Evolutionary conservation across 1,140 invertebrate species (phyloP), one percentile per base, ranked within the genome.

Genomic region (Hormaphis cornu): DNA sequence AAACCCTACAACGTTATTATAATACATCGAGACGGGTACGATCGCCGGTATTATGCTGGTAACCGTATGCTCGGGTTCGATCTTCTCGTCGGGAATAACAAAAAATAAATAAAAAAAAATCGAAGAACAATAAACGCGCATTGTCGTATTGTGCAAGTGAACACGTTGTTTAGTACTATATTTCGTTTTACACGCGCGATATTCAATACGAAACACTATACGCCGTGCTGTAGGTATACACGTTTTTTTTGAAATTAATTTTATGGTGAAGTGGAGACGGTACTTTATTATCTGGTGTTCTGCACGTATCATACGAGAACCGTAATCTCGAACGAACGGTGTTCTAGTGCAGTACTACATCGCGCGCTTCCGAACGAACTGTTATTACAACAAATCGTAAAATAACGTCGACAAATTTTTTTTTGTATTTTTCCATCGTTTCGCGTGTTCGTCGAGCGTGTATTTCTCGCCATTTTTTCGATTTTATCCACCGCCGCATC

Each of bases 191-290:
- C 59, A 40, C 40, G 16, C n/a, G n/a, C 26, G 59, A 63, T 20
- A 63, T 63, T 63, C 22, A 63, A 63, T 63, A 63, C 26, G 59
- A 33, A 48, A 63, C 42, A 18, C 33, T 48, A 48, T 63, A 63
- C 59, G 26, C 4, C 26, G 26, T 30, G 18, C n/a, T n/a, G n/a
- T n/a, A n/a, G n/a, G n/a, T n/a, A n/a, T n/a, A n/a, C 42, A 63
- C 42, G 59, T 63, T 42, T 63, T 22, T 63, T 46, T 46, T 9
- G 46, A 63, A n/a, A n/a, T n/a, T 46, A 40, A 46, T 28, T 30
- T 28, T 2, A 18, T 40, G 20, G 40, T n/a, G n/a, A n/a, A 42
- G 59, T 40, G n/a, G 9, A 16, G 3, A 10, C 33, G 28, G 14
- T 30, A 30, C 30, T 33, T 33, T 33, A 33, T 33, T 33, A 33